A percentile compares a stretch with the other conserved stretches of the same genome.
Conservation (phyloP, 1,140 invertebrate genomes). For the Dinothrombium tinctorium region DNA sequence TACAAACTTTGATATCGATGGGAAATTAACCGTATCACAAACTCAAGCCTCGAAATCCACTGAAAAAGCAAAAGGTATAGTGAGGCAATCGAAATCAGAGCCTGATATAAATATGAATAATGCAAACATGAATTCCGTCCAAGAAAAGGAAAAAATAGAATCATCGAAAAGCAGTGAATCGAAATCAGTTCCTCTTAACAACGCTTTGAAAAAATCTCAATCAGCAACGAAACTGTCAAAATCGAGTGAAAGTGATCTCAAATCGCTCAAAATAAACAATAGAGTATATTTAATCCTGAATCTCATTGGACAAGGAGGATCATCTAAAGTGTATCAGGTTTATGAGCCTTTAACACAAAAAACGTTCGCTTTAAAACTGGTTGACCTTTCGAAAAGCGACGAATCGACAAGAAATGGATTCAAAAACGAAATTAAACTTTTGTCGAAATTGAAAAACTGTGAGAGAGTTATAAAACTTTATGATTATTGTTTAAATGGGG, state of each 20-base stretch:
- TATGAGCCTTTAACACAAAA: constrained; percentile 19
- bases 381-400: constrained; percentile 41
- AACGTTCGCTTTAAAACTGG: constrained; percentile 33
- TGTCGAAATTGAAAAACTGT: constrained; percentile 58
- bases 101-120: too few species aligned
- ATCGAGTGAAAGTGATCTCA: background rate
- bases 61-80: too few species aligned
- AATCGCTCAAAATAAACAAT: background rate
- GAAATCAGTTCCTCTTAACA: background rate
- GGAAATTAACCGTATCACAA: too few species aligned
- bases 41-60: too few species aligned
- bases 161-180: background rate
- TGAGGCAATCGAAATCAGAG: background rate
- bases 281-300: background rate
- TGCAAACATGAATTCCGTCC: background rate
- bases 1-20: too few species aligned
- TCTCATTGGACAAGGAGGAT: constrained; percentile 33
- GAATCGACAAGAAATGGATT: constrained; percentile 45
- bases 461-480: constrained; percentile 53
- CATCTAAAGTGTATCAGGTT: constrained; percentile 31
- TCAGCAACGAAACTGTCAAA: background rate
- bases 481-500: constrained; percentile 36
- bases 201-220: background rate
- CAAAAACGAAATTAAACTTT: constrained; percentile 64
- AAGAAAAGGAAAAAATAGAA: background rate